Evolutionary conservation across 1,140 invertebrate genomes (phyloP), one percentile per base, ranked within the genome.

Genomic region (Papilio glaucus): DNA sequence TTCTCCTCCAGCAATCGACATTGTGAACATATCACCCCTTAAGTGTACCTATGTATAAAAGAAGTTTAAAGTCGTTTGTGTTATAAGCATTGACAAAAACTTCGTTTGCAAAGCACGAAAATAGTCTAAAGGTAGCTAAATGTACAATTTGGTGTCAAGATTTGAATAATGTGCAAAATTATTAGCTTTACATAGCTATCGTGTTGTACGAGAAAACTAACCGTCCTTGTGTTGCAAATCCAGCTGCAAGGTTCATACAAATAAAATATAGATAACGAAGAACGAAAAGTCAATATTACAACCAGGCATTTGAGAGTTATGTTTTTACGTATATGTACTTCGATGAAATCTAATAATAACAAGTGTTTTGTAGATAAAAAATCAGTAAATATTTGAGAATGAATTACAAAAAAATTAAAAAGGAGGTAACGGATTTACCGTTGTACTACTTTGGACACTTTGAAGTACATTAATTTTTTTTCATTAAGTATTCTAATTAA

Each of bases 91-190:
- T 53, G 7, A 12, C 9, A 4, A 26, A 57, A 57, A 53, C 21
- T 4, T 4, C 8, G 10, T 57, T 33, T 33, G 7, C 4, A 24
- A 21, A 45, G 42, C 45, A 49, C n/a, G n/a, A n/a, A 49, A 24
- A 18, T 49, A 49, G 7, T n/a, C n/a, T 24, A 57, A 12, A 53
- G 18, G 21, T 26, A 24, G 9, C 49, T 26, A 24, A 24, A 12
- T 57, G 21, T 49, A 49, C 15, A 57, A 57, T 57, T 57, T 10
- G 49, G 49, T 57, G 49, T 57, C 49, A 57, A 57, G 21, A 57
- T 57, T 57, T 57, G 49, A 57, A 57, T 57, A 57, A 57, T 57
- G 21, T 24, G 21, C 49, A 57, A 57, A 57, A 57, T 57, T 57
- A 57, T 53, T 24, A 53, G 21, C 21, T 57, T 57, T 26, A 57